Base-by-base conservation (phyloP, 2,797 vertebrate genomes). In the Lithobates sylvaticus region DNA sequence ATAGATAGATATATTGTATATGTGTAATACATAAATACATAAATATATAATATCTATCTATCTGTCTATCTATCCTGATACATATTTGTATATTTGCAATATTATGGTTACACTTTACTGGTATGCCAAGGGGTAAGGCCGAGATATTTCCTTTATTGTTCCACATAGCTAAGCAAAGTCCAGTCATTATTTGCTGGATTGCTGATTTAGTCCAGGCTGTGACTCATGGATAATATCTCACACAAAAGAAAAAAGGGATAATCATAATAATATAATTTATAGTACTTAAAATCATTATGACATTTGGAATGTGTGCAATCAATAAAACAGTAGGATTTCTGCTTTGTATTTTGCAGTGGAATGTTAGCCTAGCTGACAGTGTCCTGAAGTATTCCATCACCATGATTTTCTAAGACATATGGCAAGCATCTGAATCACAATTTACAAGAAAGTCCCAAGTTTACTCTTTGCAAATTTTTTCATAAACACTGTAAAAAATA, bases 381-480 rank as follows among this genome's bases (percentile, higher is more conserved):
- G 47, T 72, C 34, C 61, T 27, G 65, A 78, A 29, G 8, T 65
- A 42, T 21, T 26, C 42, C 50, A 27, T 78, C 61, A 67, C 36
- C 8, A 44, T 78, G 16, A 42, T 67, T 44, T 65, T 36, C 34
- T 78, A 44, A 27, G 26, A 67, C 61, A 78, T 78, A 78, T 78
- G 61, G 76, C 26, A 78, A 39, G 65, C 76, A 78, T 64, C 61
- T 78, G 76, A 61, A n/a, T 65, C 36, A 64, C 23, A 77, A 34
- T 78, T 23, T 13, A 39, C n/a, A 36, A 65, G 3, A 16, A n/a
- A 18, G 26, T 39, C n/a, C 23, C 64, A 26, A 78, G 76, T 32
- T 77, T 61, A 65, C 10, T 7, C 18, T 13, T 6, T 76, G 5
- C 1, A 16, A n/a, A 64, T 23, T 39, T 15, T 58, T 15, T 27